Conservation (phyloP, 2,888 invertebrate genomes). For the Choreutis nemorana region DNA sequence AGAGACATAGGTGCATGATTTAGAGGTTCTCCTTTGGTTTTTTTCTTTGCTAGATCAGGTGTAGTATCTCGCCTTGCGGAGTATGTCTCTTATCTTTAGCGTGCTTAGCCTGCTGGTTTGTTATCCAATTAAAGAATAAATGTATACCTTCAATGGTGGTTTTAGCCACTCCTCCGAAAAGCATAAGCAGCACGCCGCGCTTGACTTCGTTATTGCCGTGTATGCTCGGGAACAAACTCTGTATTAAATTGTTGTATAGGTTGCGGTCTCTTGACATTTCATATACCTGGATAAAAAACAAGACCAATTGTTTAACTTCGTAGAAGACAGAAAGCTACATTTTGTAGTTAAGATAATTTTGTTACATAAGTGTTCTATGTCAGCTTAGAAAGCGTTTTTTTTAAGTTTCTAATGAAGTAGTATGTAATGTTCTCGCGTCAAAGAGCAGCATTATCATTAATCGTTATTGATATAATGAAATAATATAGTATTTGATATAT, state of each 20-base stretch:
- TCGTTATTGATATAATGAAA: no score
- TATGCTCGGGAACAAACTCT: conserved; percentile 93
- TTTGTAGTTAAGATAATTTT: not conserved
- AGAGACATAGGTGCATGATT: no score
- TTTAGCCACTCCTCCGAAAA: conserved; percentile 97
- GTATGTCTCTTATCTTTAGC: no score
- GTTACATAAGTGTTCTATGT: not conserved
- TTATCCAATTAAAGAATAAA: no score
- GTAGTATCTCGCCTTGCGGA: no score
- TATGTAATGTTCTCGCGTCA: not conserved
- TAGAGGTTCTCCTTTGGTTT: no score
- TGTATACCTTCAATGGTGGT: conserved; percentile 84
- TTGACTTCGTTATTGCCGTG: conserved; percentile 98
- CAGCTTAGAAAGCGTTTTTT: not conserved
- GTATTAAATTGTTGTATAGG: conserved; percentile 89
- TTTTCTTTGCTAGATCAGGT: no score
- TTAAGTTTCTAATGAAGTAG: not conserved
- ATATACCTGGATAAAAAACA: conserved; percentile 67
- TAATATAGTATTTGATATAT: no score
- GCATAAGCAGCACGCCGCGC: conserved; percentile 87
- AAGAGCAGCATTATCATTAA: no score
- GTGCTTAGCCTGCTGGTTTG: no score
- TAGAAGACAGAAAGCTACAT: no score
- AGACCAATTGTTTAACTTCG: no score
- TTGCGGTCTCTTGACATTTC: conserved; percentile 96